Evolutionary conservation across 2,888 invertebrate species (phyloP).

Genomic region (Polyommatus iphigenia): DNA sequence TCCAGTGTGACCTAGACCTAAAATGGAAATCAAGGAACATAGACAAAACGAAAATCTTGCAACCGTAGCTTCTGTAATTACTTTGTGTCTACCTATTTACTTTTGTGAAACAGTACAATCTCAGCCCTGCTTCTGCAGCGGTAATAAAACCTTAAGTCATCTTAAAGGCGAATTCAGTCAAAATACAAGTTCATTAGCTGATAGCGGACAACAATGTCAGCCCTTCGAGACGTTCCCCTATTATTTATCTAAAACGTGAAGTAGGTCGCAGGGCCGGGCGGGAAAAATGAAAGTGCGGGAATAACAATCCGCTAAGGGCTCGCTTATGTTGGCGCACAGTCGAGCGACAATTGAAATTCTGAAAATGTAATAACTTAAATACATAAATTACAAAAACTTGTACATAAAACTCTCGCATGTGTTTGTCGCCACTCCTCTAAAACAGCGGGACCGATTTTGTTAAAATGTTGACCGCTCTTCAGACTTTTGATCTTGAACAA

Average conservation of each 20-base stretch:
- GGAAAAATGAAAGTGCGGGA: not conserved
- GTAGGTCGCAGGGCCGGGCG: not conserved
- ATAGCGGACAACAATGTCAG: not conserved
- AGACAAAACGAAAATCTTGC: not conserved
- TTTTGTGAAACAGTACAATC: not conserved
- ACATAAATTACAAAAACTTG: not conserved
- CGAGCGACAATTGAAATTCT: not conserved
- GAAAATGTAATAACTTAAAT: not conserved
- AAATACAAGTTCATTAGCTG: not conserved
- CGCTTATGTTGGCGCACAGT: not conserved
- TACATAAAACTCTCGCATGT: too few relatives aligned
- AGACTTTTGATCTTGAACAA: too few relatives aligned
- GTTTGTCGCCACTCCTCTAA: too few relatives aligned
- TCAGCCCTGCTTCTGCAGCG: not conserved
- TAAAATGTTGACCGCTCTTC: too few relatives aligned
- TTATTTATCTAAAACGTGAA: slow-evolving; percentile 18
- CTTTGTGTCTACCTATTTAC: not conserved
- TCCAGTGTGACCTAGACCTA: too few relatives aligned
- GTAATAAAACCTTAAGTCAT: not conserved
- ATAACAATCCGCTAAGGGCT: not conserved
- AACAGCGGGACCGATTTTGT: too few relatives aligned
- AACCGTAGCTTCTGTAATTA: not conserved
- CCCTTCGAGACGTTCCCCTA: not conserved
- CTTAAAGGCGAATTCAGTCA: not conserved
- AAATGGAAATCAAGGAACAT: not conserved